Percentiles rank a stretch among this genome's conserved stretches.
Evolutionary conservation across 2,113 vertebrate species (phyloP).

Genomic region (Corythornis cristatus): DNA sequence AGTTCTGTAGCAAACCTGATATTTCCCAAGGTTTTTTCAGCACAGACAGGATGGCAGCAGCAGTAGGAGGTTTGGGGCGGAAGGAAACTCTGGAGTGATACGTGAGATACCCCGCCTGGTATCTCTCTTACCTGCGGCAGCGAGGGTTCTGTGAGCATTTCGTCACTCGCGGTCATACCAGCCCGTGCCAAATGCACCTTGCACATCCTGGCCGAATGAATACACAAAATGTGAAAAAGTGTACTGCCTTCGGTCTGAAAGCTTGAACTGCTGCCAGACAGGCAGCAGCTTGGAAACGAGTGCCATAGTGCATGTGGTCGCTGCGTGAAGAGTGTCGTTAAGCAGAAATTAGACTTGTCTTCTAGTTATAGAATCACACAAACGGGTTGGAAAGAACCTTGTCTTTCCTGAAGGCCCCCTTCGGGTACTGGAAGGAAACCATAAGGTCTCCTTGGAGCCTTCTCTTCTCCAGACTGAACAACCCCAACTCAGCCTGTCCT

Average conservation of each 20-base stretch:
- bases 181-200: accelerated
- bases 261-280: background rate
- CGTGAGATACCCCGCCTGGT: background rate
- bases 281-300: accelerated
- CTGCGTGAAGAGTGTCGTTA: background rate
- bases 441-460: accelerated
- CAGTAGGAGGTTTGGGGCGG: background rate
- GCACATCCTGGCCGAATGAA: accelerated
- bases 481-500: background rate
- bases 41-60: background rate
- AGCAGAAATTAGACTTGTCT: background rate
- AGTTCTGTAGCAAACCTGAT: background rate
- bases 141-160: background rate
- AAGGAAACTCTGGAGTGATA: accelerated
- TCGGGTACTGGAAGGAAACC: background rate
- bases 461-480: background rate
- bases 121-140: background rate
- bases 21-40: background rate
- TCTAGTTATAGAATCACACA: background rate
- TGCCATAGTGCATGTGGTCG: accelerated
- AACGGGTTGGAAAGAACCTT: background rate
- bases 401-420: background rate
- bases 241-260: accelerated
- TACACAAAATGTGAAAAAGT: accelerated
- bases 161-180: accelerated